Evolutionary conservation across 2,888 invertebrate species (phyloP).

Genomic region (Aphidoletes aphidimyza): DNA sequence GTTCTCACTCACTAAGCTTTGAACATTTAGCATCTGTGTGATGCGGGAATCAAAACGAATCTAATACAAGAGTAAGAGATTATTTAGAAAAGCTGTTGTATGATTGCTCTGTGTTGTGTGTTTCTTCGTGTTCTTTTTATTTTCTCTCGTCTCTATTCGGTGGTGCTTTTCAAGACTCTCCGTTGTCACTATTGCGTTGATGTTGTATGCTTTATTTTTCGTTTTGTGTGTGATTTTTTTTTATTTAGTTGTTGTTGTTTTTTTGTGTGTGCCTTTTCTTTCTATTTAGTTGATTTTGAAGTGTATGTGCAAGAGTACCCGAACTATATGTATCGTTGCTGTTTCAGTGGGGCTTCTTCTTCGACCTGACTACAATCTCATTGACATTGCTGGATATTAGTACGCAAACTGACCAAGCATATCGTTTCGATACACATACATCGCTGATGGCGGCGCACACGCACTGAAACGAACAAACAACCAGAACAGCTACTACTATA

Average conservation of each 20-base stretch:
- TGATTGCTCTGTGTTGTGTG: too few relatives aligned
- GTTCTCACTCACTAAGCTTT: background rate
- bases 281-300: background rate
- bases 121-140: too few relatives aligned
- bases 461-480: background rate
- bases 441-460: background rate
- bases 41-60: constrained; percentile 13
- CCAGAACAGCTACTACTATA: background rate
- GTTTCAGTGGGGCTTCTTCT: background rate
- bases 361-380: background rate
- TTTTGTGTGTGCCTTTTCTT: background rate
- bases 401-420: background rate
- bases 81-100: background rate
- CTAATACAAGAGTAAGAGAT: background rate
- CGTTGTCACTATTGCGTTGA: background rate
- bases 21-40: constrained; percentile 15
- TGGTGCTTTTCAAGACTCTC: background rate
- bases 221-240: background rate
- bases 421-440: background rate
- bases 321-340: background rate
- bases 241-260: background rate
- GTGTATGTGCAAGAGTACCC: background rate
- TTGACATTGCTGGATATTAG: constrained; percentile 21
- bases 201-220: background rate
- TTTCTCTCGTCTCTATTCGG: too few relatives aligned